phyloP scores from a whole-genome alignment of 2,888 invertebrate species.

The Pachydiplax longipennis region DNA sequence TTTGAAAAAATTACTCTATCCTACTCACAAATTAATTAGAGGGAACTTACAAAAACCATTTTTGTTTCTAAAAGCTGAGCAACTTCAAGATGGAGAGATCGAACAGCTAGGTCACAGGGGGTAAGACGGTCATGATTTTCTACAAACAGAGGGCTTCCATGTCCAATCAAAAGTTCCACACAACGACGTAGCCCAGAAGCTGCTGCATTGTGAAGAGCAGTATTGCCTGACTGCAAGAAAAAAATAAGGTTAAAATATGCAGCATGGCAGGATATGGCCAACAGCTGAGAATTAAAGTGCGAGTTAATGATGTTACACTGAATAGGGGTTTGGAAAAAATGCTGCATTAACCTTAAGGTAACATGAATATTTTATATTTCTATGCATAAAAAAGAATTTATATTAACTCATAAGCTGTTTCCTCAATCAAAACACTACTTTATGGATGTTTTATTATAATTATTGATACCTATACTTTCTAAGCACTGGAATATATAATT shows the following conservation, averaged over 20 bases:
- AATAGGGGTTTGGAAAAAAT: no score
- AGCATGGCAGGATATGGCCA: neutral
- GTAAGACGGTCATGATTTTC: constrained; percentile 71
- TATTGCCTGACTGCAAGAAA: constrained; percentile 66
- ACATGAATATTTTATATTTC: no score
- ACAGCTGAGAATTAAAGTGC: neutral
- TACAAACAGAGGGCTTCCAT: constrained; percentile 68
- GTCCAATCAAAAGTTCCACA: constrained; percentile 68
- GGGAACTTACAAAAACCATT: constrained; percentile 70
- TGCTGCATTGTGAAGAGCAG: constrained; percentile 72
- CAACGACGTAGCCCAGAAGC: constrained; percentile 68
- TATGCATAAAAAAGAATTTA: no score
- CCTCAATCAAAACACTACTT: no score
- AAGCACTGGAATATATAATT: no score
- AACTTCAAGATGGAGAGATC: constrained; percentile 67
- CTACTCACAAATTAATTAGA: neutral
- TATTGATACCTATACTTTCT: no score
- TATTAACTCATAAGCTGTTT: no score
- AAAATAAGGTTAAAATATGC: neutral
- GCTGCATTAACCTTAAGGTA: no score
- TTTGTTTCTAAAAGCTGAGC: constrained; percentile 71
- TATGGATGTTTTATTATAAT: no score
- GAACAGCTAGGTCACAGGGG: constrained; percentile 71
- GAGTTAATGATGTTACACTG: neutral
- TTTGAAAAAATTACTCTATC: neutral